These are phyloP conservation scores for Typhlomys cinereus DNA, from an alignment of 2,113 vertebrate genomes.

Conservation along the genomic window DNA sequence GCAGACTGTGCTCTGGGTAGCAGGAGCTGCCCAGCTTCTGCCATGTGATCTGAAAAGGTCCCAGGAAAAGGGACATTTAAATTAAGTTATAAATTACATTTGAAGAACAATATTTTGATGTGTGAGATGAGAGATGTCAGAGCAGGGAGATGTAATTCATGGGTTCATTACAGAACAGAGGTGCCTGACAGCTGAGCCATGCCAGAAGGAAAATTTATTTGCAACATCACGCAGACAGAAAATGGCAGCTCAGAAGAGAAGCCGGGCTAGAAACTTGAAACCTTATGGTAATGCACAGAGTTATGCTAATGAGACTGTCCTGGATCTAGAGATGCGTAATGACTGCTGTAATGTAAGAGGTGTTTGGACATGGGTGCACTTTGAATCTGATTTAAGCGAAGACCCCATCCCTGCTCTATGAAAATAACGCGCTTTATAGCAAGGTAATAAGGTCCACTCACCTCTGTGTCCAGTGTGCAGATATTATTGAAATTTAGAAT, in stretches of 20 bases:
- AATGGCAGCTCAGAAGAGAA: slow-evolving; percentile 82
- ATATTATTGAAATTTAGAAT: slow-evolving; percentile 38
- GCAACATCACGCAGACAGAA: slow-evolving; percentile 80
- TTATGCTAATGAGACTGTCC: slow-evolving; percentile 72
- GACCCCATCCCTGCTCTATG: slow-evolving; percentile 4
- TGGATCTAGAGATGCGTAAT: slow-evolving; percentile 41
- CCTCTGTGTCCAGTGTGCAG: neutral
- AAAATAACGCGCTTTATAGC: neutral
- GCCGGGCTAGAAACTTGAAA: slow-evolving; percentile 59
- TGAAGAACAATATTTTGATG: slow-evolving; percentile 91
- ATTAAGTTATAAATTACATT: slow-evolving; percentile 91
- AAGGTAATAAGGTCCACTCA: slow-evolving; percentile 4
- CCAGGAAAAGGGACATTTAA: slow-evolving; percentile 86
- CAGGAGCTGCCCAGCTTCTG: slow-evolving; percentile 81
- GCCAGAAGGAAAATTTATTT: slow-evolving; percentile 87
- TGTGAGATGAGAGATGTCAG: slow-evolving; percentile 87
- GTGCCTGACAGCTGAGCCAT: slow-evolving; percentile 89
- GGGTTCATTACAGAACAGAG: slow-evolving; percentile 88
- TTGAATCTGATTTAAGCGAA: slow-evolving; percentile 60
- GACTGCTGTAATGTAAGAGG: slow-evolving; percentile 52
- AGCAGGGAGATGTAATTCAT: slow-evolving; percentile 87
- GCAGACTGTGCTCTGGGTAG: slow-evolving; percentile 79
- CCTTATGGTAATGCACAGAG: slow-evolving; percentile 60
- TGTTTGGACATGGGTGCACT: neutral
- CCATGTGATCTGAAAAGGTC: slow-evolving; percentile 86